These are phyloP conservation scores for Drosophila littoralis DNA, from an alignment of 1,140 invertebrate species.

Conservation along the genomic window DNA sequence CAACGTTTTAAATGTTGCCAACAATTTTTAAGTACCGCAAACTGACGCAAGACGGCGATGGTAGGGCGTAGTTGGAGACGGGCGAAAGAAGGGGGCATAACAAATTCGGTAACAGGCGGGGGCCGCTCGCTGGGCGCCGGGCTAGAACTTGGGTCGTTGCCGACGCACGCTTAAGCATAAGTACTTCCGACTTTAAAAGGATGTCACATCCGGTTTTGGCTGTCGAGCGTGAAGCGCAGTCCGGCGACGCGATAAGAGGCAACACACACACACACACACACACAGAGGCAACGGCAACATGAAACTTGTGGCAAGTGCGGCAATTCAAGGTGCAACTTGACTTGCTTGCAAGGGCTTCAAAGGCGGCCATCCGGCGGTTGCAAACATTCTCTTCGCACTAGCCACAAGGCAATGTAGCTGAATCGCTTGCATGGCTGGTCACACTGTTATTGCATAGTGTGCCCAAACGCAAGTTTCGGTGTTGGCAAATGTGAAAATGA, in stretches of 20 bases:
- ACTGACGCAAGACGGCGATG: slow-evolving; percentile 46
- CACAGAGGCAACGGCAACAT: slow-evolving; percentile 1
- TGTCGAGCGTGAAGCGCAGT: slow-evolving; percentile 79
- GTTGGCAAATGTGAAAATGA: not conserved
- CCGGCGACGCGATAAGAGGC: slow-evolving; percentile 73
- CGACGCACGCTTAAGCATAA: slow-evolving; percentile 83
- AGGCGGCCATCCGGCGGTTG: no score
- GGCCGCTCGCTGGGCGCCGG: not conserved
- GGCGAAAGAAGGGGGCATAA: not conserved
- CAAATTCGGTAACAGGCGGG: not conserved
- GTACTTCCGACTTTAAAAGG: slow-evolving; percentile 84
- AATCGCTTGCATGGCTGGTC: slow-evolving; percentile 9
- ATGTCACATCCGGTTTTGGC: slow-evolving; percentile 82
- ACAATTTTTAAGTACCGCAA: slow-evolving; percentile 81
- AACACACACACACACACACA: not conserved
- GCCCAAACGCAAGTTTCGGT: not conserved
- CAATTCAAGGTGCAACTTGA: slow-evolving; percentile 63
- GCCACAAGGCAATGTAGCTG: not conserved
- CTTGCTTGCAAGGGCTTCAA: not conserved
- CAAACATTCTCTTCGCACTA: no score
- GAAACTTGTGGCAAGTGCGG: slow-evolving; percentile 18
- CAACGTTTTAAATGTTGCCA: slow-evolving; percentile 62
- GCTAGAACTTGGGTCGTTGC: slow-evolving; percentile 30
- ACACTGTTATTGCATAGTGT: not conserved
- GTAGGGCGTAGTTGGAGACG: not conserved